Evolutionary conservation across 2,888 invertebrate genomes (phyloP), one percentile per base, ranked within the genome.

Genomic region (Cosmia pyralina): DNA sequence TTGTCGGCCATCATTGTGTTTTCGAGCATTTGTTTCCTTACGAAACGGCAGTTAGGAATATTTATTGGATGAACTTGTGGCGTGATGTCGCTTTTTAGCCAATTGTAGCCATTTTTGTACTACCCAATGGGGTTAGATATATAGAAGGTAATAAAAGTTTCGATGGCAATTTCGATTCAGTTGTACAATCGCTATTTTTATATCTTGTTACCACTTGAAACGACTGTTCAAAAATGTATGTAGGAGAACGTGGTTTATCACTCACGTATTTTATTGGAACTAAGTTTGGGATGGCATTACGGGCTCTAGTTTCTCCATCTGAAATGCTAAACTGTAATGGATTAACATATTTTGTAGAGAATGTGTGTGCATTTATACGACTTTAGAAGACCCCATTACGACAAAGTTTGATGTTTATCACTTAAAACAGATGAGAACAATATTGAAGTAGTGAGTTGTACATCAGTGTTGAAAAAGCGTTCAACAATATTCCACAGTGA

Each of bases 21-120:
- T 93, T 95, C 93, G 92, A 95, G 95, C 94, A 93, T 95, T 95
- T 93, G 94, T 94, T 95, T 95, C 94, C 94, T 95, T 94, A 92
- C 94, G 91, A 90, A 94, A 92, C 91, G 93, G 95, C 94, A 95
- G 95, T 96, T 96, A 94, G 92, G 94, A 93, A 94, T 95, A 96
- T 95, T 96, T 96, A 96, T 95, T 93, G 94, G 92, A 91, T 92
- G 93, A 95, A 96, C 94, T 96, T 95, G 94, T 92, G 92, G 93
- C 93, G 91, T 94, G 93, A 93, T 91, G 92, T 89, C 92, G 91
- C 91, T 95, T 94, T 95, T 95, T 93, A 93, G 93, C 92, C 94
- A 92, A 94, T 94, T 93, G 92, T 91, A 91, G 91, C 93, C 90
- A 92, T 93, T 93, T 92, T 90, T 92, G 90, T 92, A 91, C 70